phyloP scores from a whole-genome alignment of 30 jellyfish, hydroid and myxozoan species.

The Aurelia aurita region DNA sequence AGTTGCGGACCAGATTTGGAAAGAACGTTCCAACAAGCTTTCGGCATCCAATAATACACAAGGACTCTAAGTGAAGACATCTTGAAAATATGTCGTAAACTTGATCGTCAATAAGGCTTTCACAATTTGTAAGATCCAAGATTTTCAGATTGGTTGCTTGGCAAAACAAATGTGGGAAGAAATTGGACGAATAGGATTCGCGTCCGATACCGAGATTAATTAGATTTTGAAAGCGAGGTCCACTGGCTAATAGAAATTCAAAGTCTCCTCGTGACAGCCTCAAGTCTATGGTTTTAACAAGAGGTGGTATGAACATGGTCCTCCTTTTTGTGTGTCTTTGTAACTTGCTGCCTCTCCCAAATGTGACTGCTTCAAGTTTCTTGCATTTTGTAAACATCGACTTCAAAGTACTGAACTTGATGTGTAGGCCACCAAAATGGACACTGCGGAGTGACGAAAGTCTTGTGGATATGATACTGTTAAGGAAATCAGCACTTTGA shows the following conservation, averaged over 20 bases:
- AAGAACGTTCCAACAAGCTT: constrained; percentile 80
- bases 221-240: constrained; percentile 52
- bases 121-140: constrained; percentile 91
- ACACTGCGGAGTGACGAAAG: constrained; percentile 62
- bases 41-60: constrained; percentile 96
- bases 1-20: constrained; percentile 60
- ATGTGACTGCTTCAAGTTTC: constrained; percentile 61
- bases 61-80: constrained; percentile 73
- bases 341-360: constrained; percentile 82
- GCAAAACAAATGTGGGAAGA: constrained; percentile 73
- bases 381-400: constrained; percentile 58
- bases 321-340: constrained; percentile 49
- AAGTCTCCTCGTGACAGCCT: constrained; percentile 89
- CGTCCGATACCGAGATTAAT: constrained; percentile 87
- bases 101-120: constrained; percentile 71
- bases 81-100: constrained; percentile 61
- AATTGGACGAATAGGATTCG: constrained; percentile 46
- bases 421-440: constrained; percentile 77
- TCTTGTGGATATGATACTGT: constrained; percentile 42
- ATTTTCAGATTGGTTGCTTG: constrained; percentile 58
- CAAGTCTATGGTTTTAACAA: constrained; percentile 78
- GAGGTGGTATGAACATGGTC: constrained; percentile 61
- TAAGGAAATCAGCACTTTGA: constrained; percentile 49
- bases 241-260: constrained; percentile 72
- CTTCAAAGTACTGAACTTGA: constrained; percentile 59